phyloP scores from a whole-genome alignment of 2,797 vertebrate species.

The Nyctalus aviator region DNA sequence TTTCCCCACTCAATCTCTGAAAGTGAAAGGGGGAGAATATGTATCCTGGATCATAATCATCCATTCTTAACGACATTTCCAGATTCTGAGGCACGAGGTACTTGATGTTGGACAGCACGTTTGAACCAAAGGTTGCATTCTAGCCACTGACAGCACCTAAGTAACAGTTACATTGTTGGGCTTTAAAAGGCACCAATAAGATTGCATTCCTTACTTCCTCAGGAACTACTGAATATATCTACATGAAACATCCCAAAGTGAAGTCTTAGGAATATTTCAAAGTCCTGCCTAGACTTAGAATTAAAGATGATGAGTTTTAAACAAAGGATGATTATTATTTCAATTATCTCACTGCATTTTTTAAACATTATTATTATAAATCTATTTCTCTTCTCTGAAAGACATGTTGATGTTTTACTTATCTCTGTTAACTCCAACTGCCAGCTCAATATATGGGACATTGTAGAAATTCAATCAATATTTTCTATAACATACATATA shows the following conservation, averaged over 20 bases:
- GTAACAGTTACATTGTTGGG: background rate
- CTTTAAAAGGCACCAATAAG: background rate
- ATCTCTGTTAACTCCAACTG: conserved; percentile 12
- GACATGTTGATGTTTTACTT: background rate
- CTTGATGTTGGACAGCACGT: background rate
- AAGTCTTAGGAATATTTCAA: conserved; percentile 35
- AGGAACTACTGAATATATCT: background rate
- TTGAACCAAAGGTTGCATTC: background rate
- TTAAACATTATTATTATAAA: conserved; percentile 18
- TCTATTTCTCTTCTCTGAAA: background rate
- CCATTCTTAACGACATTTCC: background rate
- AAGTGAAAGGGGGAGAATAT: background rate
- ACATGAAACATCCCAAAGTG: background rate
- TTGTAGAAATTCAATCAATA: background rate
- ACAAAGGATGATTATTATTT: conserved; percentile 33
- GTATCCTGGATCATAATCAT: background rate
- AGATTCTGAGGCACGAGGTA: background rate
- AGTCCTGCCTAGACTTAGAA: background rate
- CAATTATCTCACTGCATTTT: background rate
- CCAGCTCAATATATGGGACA: background rate
- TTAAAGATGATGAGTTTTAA: conserved; percentile 40
- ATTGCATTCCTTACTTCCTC: background rate
- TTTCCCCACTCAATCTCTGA: background rate
- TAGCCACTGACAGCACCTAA: background rate
- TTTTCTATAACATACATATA: background rate